A percentile compares a stretch with the other conserved stretches of the same genome.
These are phyloP conservation scores for Callinectes sapidus DNA, from an alignment of 2,888 invertebrate species.

Conservation along the genomic window DNA sequence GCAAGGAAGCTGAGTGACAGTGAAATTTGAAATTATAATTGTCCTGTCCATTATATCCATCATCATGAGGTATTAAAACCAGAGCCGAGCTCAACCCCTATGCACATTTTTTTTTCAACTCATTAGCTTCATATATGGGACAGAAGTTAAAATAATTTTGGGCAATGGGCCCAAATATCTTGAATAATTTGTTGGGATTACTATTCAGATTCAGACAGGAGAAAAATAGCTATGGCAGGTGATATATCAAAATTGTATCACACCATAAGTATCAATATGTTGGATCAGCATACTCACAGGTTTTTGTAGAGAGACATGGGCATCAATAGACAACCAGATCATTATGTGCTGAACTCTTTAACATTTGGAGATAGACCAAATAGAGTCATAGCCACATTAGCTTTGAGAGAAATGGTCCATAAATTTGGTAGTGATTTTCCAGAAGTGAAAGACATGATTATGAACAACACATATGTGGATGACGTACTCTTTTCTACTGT, in stretches of 20 bases:
- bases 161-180: constrained; percentile 43
- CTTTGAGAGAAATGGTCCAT: constrained; percentile 20
- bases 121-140: constrained; percentile 49
- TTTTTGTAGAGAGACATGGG: constrained; percentile 34
- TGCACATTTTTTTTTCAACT: constrained; percentile 48
- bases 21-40: neutral
- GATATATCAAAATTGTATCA: constrained; percentile 50
- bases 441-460: constrained; percentile 23
- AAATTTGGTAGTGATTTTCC: neutral
- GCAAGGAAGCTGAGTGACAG: constrained; percentile 31
- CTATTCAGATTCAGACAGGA: constrained; percentile 46
- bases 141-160: constrained; percentile 49
- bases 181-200: constrained; percentile 39
- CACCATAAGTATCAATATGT: neutral
- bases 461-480: constrained; percentile 42
- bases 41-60: constrained; percentile 20
- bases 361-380: constrained; percentile 4
- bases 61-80: constrained; percentile 50
- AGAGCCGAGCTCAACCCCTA: constrained; percentile 37
- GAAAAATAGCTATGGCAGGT: constrained; percentile 32
- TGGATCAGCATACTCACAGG: constrained; percentile 23
- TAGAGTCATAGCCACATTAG: constrained; percentile 18
- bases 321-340: neutral
- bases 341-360: constrained; percentile 34
- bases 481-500: constrained; percentile 39